A percentile compares a stretch with the other conserved stretches of the same genome.
Evolutionary conservation across 2,888 invertebrate genomes (phyloP).

Genomic region (Scotopteryx bipunctaria): DNA sequence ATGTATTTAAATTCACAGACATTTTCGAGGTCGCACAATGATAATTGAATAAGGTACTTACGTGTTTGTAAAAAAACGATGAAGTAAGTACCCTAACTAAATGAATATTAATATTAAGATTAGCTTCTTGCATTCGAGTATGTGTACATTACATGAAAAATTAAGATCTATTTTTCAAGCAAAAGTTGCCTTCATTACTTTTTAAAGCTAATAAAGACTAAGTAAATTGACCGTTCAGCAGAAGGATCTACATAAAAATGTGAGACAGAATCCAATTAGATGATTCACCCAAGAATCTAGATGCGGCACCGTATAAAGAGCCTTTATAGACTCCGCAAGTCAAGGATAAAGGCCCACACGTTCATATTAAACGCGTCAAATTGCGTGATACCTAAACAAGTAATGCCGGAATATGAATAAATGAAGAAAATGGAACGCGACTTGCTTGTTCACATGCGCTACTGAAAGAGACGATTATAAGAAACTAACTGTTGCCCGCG

Average conservation of each 20-base stretch:
- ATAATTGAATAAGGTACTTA: neutral
- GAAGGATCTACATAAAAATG: conserved; percentile 20
- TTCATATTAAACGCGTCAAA: conserved; percentile 24
- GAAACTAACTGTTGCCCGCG: no score
- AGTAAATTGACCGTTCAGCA: neutral
- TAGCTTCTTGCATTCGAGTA: no score
- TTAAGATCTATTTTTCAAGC: no score
- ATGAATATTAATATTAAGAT: no score
- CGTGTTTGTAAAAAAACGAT: neutral
- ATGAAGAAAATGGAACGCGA: neutral
- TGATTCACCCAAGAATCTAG: conserved; percentile 30
- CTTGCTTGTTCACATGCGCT: no score
- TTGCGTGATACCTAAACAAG: conserved; percentile 33
- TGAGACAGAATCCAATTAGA: conserved; percentile 23
- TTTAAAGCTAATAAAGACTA: no score
- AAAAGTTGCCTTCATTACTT: no score
- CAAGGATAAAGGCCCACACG: conserved; percentile 30
- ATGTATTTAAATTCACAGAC: conserved; percentile 13
- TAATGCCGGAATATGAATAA: neutral
- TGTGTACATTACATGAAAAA: no score
- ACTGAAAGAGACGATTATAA: no score
- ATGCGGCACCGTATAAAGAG: conserved; percentile 23
- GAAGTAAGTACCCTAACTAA: no score
- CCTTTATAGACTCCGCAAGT: conserved; percentile 24
- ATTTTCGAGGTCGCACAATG: neutral